Evolutionary conservation across 2,113 vertebrate genomes (phyloP), one percentile per base, ranked within the genome.

Genomic region (Actenoides hombroni): DNA sequence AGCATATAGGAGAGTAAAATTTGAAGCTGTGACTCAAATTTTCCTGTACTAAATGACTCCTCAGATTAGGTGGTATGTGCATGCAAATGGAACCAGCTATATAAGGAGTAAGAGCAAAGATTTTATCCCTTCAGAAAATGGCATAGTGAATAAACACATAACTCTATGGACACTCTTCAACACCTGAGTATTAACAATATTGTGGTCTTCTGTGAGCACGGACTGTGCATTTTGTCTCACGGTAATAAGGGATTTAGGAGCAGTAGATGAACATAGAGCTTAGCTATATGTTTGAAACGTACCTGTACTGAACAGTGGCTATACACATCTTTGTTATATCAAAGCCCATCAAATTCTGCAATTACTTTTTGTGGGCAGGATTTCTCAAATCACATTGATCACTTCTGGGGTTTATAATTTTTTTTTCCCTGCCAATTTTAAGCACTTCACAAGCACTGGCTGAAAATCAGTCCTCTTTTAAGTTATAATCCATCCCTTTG

Each of bases 1-100:
- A 56, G 21, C 48, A 79, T 69, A 75, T n/a, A 96, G 96, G 39
- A 81, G 25, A 79, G 24, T 65, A 78, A 94, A 93, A 95, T 81
- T 67, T 82, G 76, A 79, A 91, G 61, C 61, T 76, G 35, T 73
- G 57, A 76, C 57, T 95, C 4, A 9, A 86, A 84, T 9, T 33
- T 60, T 79, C 13, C 9, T 44, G 15, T 33, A 18, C 25, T 67
- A 84, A 73, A 44, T 54, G 54, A 24, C 53, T 88, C 14, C 65
- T 84, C 26, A 57, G 64, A 84, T 95, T 88, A 76, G 35, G 44
- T 64, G 29, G 29, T 56, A 14, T 40, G 83, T 75, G 56, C 42
- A 65, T 40, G 10, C 40, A 68, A 82, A 69, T 40, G 39, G 69
- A 96, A 86, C 48, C 18, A 88, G 42, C 33, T 56, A 6, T 63